Conservation (phyloP, 2,113 vertebrate species). For the Gambusia holbrooki region DNA sequence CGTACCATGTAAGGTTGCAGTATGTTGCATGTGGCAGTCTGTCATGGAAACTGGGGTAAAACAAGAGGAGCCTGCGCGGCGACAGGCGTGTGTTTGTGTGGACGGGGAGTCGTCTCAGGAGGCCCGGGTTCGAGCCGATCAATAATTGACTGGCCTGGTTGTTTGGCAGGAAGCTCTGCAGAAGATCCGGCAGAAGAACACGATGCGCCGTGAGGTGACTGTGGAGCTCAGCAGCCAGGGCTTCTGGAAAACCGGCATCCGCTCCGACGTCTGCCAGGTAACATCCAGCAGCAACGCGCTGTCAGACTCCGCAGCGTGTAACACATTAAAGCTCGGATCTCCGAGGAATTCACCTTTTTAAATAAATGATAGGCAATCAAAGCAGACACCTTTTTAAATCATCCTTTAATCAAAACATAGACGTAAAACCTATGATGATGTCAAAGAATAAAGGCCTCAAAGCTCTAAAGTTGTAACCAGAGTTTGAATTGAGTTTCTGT, state of each 20-base stretch:
- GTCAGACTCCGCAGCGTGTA: not conserved
- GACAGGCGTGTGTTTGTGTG: not conserved
- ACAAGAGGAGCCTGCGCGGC: not conserved
- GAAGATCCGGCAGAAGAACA: conserved; percentile 99
- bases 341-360: not conserved
- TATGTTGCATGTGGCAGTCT: conserved; percentile 56
- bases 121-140: conserved; percentile 53
- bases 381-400: not conserved
- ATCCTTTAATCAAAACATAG: not conserved
- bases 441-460: not conserved
- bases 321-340: not conserved
- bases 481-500: not conserved
- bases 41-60: conserved; percentile 5
- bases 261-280: conserved; percentile 98
- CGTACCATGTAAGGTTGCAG: conserved; percentile 38
- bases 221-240: conserved; percentile 98
- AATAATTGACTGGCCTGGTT: conserved; percentile 65
- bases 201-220: conserved; percentile 97
- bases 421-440: not conserved
- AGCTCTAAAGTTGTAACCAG: not conserved
- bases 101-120: conserved; percentile 40
- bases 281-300: not conserved
- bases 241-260: conserved; percentile 98
- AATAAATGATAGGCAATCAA: not conserved
- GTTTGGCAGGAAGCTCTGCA: conserved; percentile 93